Evolutionary conservation across 2,888 invertebrate species (phyloP), one percentile per base, ranked within the genome.

Genomic region (Eudemis profundana): DNA sequence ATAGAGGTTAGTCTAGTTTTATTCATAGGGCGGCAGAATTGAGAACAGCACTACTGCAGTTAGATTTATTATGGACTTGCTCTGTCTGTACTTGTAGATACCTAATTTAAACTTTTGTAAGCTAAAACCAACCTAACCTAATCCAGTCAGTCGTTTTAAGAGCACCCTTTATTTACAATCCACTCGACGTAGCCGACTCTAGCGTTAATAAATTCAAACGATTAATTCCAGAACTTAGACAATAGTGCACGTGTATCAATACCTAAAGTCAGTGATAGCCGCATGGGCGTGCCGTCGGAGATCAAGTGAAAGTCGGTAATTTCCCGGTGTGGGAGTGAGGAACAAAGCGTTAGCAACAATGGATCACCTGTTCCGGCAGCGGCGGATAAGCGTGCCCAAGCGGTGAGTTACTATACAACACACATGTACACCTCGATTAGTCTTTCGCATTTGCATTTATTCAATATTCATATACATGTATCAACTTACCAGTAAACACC

Each of bases 331-430:
- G 89, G 77, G 84, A 85, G 78, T 81, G 79, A 78, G 82, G 83
- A 79, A 78, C 75, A 75, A 79, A 85, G 76, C 83, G 78, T 70
- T 66, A 74, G 77, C 82, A 76, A 90, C 86, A 90, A 93, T 87
- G 90, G 89, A 90, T 77, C 90, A 88, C 83, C 86, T 89, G 85
- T 92, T 92, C 85, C 90, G 90, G 77, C 92, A 87, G 75, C 84
- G 92, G 73, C 86, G 90, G 81, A 86, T 87, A 74, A 91, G 85
- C 78, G 87, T 88, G 78, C 92, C 88, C 76, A 93, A 89, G 83
- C 82, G 87, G 89, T 93, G 77, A 92, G 88, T 72, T 54, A 71
- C 69, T 70, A 63, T 65, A 53, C n/a, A n/a, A n/a, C n/a, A n/a
- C n/a, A n/a, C n/a, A n/a, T n/a, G n/a, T n/a, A n/a, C 33, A 3